Evolutionary conservation across 2,113 vertebrate species (phyloP), one percentile per base, ranked within the genome.

Genomic region (Pao palembangensis): DNA sequence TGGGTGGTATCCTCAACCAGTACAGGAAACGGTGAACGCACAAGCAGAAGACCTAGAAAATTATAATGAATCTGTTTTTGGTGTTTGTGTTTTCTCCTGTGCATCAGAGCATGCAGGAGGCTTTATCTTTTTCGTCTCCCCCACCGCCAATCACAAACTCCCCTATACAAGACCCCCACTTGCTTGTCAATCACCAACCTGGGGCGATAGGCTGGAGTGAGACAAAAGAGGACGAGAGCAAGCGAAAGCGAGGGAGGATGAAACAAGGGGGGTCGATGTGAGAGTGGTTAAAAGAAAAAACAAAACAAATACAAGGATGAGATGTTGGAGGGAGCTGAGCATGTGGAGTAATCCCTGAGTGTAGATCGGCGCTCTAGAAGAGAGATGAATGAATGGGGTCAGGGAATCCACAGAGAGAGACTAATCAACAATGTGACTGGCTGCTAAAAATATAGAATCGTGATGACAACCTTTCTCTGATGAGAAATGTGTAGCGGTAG

Each of bases 361-460:
- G 82, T 77, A 42, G 73, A 85, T 82, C 62, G 53, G 75, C 67
- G 67, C 76, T 83, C 66, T 79, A 88, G 67, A 84, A 82, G 73
- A 77, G 65, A 76, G 75, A 76, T 79, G 84, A 88, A 89, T 89
- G 88, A 91, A 91, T 88, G 82, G 68, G 89, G 88, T 88, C 88
- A 89, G 85, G 80, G 77, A 76, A 64, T 69, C 87, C 83, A 85
- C 68, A 73, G 56, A 56, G 41, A 41, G 42, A 55, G 68, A 60
- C 42, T 75, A 78, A 41, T 53, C 51, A 65, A 62, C 59, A 53
- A 47, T 52, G 67, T 51, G 57, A 55, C 60, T 63, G 31, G 67
- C 69, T 54, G 53, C 46, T 15, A 52, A 46, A 17, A n/a, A 46
- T 17, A 46, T 46, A 17, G 44, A n/a, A n/a, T 6, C 3, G 15